Evolutionary conservation across 1,140 invertebrate genomes (phyloP).

Genomic region (Leguminivora glycinivorella): DNA sequence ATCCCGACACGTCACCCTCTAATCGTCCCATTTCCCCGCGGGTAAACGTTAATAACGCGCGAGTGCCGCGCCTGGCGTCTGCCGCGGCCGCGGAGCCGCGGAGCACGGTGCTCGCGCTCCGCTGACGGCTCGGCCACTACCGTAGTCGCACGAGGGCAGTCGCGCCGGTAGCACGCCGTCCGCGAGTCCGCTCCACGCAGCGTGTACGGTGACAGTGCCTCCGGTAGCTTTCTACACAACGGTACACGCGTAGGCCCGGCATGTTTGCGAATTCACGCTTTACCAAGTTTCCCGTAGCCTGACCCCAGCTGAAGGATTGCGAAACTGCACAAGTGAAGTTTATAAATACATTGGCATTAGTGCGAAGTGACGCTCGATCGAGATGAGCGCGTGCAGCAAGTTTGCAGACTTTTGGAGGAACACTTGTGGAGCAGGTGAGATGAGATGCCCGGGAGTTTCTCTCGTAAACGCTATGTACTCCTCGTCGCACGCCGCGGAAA

Average conservation of each 20-base stretch:
- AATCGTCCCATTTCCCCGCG: constrained; percentile 21
- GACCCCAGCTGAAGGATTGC: constrained; percentile 64
- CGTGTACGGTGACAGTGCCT: constrained; percentile 28
- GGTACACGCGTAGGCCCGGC: constrained; percentile 59
- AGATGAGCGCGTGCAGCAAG: constrained; percentile 75
- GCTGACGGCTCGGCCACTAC: constrained; percentile 29
- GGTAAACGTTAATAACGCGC: constrained; percentile 21
- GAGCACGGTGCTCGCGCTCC: constrained; percentile 9
- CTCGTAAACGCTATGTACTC: constrained; percentile 33
- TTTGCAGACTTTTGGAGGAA: constrained; percentile 75
- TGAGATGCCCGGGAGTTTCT: constrained; percentile 32
- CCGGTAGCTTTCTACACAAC: constrained; percentile 45
- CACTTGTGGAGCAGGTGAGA: constrained; percentile 72
- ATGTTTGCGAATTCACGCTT: constrained; percentile 61
- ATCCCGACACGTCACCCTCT: constrained; percentile 8
- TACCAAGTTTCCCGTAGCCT: constrained; percentile 47
- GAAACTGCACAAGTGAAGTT: constrained; percentile 76
- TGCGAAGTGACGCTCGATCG: constrained; percentile 60
- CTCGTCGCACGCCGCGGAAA: not conserved
- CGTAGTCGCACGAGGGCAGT: constrained; percentile 60
- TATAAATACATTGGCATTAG: constrained; percentile 74
- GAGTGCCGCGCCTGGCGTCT: constrained; percentile 27
- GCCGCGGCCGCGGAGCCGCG: constrained; percentile 27
- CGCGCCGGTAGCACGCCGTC: constrained; percentile 52
- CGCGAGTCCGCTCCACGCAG: constrained; percentile 32